Evolutionary conservation across 2,113 vertebrate species (phyloP), one percentile per base, ranked within the genome.

Genomic region (Salvelinus alpinus): DNA sequence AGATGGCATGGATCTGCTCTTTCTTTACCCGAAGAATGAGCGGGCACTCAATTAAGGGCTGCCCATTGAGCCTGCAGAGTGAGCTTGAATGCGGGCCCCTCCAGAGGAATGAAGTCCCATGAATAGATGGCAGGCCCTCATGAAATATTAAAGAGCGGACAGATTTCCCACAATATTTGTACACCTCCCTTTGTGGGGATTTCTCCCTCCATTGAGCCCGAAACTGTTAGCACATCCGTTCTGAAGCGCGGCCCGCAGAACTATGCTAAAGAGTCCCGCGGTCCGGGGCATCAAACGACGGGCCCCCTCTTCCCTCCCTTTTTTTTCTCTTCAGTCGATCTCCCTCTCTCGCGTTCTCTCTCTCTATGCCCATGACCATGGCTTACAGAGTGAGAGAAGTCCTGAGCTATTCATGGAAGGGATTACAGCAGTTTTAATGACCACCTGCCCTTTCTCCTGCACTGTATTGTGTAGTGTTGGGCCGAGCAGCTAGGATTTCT

Each of bases 121-220:
- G 93, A 96, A 96, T 95, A 95, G 94, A 93, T 91, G 78, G 73
- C 90, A 90, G 89, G 93, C 93, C 94, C 94, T 95, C 94, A 91
- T 89, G 93, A 93, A 94, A 95, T 93, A 91, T 91, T 87, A 92
- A 94, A 95, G 94, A 94, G 91, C 90, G 91, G 88, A 92, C 90
- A 88, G 94, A 95, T 96, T 95, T 95, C 95, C 94, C 96, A 96
- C 96, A 96, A 96, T 96, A 95, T 96, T 97, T 96, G 95, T 94
- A 94, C 95, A 94, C 95, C 94, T 93, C 89, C 93, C 91, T 95
- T 96, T 96, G 95, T 94, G 88, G 85, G 92, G 93, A 94, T 95
- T 96, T 96, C 93, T 95, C 95, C 93, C 95, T 96, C 94, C 95
- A 93, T 94, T 96, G 95, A 96, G 94, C 93, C 94, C 92, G 94